Evolutionary conservation across 1,140 invertebrate species (phyloP).

Genomic region (Pseudoatta argentina): DNA sequence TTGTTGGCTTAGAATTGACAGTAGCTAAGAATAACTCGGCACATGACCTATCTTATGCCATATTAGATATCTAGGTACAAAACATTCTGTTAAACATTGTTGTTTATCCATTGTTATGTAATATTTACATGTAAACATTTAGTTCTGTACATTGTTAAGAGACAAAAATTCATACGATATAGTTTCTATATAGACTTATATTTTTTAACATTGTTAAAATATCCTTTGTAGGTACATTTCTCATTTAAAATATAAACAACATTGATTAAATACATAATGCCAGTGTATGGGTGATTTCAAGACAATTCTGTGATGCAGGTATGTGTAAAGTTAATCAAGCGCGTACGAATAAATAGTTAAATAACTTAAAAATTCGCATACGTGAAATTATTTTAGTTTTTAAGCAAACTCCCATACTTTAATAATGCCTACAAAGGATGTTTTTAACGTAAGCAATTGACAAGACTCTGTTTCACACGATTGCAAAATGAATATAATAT

Average conservation of each 20-base stretch:
- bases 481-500: conserved; percentile 56
- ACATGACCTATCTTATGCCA: conserved; percentile 81
- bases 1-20: conserved; percentile 82
- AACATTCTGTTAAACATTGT: conserved; percentile 79
- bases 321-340: conserved; percentile 10
- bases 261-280: conserved; percentile 44
- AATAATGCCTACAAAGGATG: conserved; percentile 74
- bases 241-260: conserved; percentile 43
- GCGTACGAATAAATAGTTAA: conserved; percentile 25
- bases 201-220: conserved; percentile 51
- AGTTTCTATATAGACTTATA: conserved; percentile 57
- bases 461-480: conserved; percentile 65
- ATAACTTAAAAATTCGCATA: conserved; percentile 51
- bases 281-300: conserved; percentile 38
- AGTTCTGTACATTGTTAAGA: conserved; percentile 68
- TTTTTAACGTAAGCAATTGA: conserved; percentile 58
- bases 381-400: conserved; percentile 53
- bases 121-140: conserved; percentile 76
- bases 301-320: conserved; percentile 47
- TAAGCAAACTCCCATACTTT: conserved; percentile 33
- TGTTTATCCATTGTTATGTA: conserved; percentile 79
- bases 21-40: conserved; percentile 82
- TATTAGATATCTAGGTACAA: conserved; percentile 78
- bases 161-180: conserved; percentile 56
- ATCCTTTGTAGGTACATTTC: conserved; percentile 65